Evolutionary conservation across 2,888 invertebrate genomes (phyloP).

Genomic region (Antheraea yamamai): DNA sequence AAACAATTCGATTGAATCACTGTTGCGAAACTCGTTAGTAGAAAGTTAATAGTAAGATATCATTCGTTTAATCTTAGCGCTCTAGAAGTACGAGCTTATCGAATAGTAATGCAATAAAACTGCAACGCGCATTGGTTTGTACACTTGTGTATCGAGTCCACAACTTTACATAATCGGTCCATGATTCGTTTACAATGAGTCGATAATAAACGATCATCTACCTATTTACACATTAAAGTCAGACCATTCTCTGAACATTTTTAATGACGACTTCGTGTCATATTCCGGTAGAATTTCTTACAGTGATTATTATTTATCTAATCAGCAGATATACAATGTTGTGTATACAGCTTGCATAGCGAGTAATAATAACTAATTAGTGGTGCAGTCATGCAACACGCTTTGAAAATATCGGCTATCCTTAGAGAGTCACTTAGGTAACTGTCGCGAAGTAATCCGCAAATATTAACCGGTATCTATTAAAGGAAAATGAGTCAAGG

Average conservation of each 20-base stretch:
- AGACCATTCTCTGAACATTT: not conserved
- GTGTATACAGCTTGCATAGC: not conserved
- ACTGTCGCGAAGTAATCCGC: not conserved
- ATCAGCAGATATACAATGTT: not conserved
- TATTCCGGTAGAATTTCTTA: not conserved
- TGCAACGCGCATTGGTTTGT: not conserved
- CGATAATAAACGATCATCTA: not conserved
- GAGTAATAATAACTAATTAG: not conserved
- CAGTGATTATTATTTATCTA: not conserved
- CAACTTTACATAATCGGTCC: not conserved
- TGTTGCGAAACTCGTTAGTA: not conserved
- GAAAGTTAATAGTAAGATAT: constrained; percentile 1
- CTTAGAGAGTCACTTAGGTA: not conserved
- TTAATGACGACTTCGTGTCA: too few species aligned
- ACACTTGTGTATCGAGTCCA: not conserved
- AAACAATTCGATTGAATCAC: not conserved
- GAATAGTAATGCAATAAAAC: not conserved
- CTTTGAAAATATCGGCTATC: too few species aligned
- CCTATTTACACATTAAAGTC: not conserved
- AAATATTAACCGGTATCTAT: not conserved
- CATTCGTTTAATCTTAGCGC: not conserved
- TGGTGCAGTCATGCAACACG: too few species aligned
- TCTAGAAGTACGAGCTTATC: not conserved
- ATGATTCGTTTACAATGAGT: not conserved
- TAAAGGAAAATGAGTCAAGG: too few species aligned